Base-by-base conservation (phyloP, 1,140 invertebrate genomes). In the Bombus waltoni region DNA sequence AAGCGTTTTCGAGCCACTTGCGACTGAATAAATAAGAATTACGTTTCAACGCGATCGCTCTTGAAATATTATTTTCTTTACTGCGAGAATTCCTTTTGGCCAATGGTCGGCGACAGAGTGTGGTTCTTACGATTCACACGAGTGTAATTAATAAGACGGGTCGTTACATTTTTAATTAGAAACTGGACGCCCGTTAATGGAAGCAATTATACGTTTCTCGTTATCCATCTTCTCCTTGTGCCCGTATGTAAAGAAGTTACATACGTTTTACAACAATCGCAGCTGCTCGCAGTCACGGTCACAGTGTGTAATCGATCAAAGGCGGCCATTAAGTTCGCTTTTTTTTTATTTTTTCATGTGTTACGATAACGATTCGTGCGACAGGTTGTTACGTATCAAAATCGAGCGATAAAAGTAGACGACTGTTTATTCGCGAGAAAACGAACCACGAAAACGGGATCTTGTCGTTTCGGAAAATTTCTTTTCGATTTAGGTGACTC, bases 291-390 rank as follows among this genome's bases (percentile, higher is more conserved):
- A 85, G 44, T 88, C 87, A 89, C 40, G 87, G 82, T 53, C 82
- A 77, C 82, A 77, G 40, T 28, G 4, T 4, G 38, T 18, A 32
- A 85, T 89, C 82, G 81, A 88, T 76, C 38, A 79, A 28, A 78
- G 53, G 6, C 5, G 1, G 11, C 18, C 38, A 10, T 35, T 42
- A 15, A 47, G n/a, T 25, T 72, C n/a, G 35, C 47, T 38, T 78
- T 78, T 32, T 32, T 70, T 44, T 25, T n/a, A 28, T 10, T 28
- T 79, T 38, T 22, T 3, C 0, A 5, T 18, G 66, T 9, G 35
- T 38, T 72, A 59, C 47, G 66, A 44, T 62, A 79, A 42, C 40
- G 44, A 25, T 2, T 83, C 18, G 15, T 25, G 47, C 25, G n/a
- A 4, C 47, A 53, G 47, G 47, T 53, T 53, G 47, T 53, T 53